These are phyloP conservation scores for Triplophysa bombifrons DNA, from an alignment of 2,797 vertebrate species.

Conservation along the genomic window DNA sequence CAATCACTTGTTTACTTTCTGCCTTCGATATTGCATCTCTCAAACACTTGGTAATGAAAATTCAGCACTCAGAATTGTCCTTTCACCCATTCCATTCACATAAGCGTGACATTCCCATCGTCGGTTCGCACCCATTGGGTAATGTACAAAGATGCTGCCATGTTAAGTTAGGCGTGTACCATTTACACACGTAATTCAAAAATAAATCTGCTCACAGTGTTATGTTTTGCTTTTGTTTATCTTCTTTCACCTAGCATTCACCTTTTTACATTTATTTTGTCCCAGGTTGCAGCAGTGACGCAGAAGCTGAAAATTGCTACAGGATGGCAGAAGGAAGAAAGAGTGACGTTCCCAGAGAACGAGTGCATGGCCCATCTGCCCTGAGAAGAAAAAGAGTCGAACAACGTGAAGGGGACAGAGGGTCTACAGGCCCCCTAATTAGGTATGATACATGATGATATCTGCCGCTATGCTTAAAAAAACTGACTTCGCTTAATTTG, in stretches of 20 bases:
- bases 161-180: conserved; percentile 24
- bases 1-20: conserved; percentile 18
- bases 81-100: conserved; percentile 34
- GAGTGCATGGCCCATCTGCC: conserved; percentile 72
- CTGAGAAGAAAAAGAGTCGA: conserved; percentile 78
- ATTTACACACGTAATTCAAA: conserved; percentile 9
- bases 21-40: conserved; percentile 14
- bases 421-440: conserved; percentile 75
- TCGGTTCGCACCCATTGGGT: conserved; percentile 67
- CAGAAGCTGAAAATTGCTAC: conserved; percentile 86
- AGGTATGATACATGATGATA: conserved; percentile 76
- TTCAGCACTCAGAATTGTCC: conserved; percentile 7
- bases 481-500: not conserved
- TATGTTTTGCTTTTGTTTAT: not conserved
- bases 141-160: conserved; percentile 59
- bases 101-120: conserved; percentile 63
- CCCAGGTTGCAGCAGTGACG: conserved; percentile 89
- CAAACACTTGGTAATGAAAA: conserved; percentile 48
- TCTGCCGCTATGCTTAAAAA: not conserved
- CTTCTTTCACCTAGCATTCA: not conserved
- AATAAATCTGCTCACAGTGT: not conserved
- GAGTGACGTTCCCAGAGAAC: conserved; percentile 64
- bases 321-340: conserved; percentile 84
- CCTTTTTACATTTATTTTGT: not conserved
- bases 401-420: conserved; percentile 70